phyloP scores from a whole-genome alignment of 2,888 invertebrate genomes.

The Unio delphinus region DNA sequence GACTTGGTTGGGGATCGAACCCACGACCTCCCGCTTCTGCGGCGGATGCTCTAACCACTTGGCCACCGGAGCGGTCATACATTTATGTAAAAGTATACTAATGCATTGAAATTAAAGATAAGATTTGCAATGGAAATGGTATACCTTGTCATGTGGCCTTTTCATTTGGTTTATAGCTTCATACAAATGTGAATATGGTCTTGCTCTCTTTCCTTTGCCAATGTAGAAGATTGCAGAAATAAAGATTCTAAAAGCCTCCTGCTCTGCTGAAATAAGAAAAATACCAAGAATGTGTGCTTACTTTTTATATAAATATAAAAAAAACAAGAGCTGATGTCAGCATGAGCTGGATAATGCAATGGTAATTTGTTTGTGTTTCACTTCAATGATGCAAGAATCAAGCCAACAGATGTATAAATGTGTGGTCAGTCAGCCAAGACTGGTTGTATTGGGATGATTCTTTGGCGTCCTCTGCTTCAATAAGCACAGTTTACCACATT shows the following conservation, averaged over 20 bases:
- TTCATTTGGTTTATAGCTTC: conserved; percentile 80
- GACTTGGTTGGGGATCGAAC: too few species aligned
- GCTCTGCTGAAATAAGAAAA: conserved; percentile 42
- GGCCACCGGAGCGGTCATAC: not conserved
- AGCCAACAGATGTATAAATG: too few species aligned
- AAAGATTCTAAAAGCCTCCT: conserved; percentile 81
- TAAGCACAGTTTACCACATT: too few species aligned
- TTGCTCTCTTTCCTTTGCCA: conserved; percentile 91
- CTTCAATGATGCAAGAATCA: not conserved
- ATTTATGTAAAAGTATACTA: not conserved
- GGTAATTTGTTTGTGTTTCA: not conserved
- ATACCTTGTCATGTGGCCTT: conserved; percentile 41
- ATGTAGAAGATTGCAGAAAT: conserved; percentile 93
- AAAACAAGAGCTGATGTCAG: too few species aligned
- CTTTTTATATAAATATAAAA: not conserved
- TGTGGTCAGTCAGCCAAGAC: too few species aligned
- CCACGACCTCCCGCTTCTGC: too few species aligned
- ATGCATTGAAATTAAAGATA: not conserved
- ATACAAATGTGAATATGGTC: conserved; percentile 92
- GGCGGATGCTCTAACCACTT: too few species aligned
- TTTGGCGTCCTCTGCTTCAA: too few species aligned
- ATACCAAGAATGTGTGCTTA: not conserved
- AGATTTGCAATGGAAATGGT: not conserved
- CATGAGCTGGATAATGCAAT: not conserved
- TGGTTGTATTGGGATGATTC: too few species aligned